phyloP scores from a whole-genome alignment of 2,113 vertebrate species.

The Myrmecobius fasciatus region DNA sequence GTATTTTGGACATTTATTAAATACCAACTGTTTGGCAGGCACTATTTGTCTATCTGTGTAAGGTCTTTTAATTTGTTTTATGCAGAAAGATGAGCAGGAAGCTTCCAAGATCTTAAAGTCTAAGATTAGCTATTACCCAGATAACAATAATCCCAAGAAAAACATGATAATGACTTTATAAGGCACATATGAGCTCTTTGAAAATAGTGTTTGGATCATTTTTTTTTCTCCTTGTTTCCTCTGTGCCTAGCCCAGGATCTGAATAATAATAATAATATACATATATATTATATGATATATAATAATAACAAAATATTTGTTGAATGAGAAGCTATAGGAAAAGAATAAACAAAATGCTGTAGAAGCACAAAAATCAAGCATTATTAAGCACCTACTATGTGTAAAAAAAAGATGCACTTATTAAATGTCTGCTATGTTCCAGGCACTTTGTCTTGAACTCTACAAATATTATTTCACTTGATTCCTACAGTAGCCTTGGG shows the following conservation, averaged over 20 bases:
- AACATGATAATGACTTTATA: neutral
- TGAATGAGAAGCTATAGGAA: neutral
- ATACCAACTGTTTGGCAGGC: neutral
- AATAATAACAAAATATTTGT: neutral
- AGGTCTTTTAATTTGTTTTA: neutral
- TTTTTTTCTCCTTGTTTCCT: neutral
- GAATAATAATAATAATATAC: neutral
- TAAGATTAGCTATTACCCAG: neutral
- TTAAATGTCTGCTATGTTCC: neutral
- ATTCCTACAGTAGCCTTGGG: neutral
- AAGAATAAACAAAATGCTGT: neutral
- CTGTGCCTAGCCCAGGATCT: neutral
- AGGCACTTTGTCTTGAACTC: neutral
- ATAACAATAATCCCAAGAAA: neutral
- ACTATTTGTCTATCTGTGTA: neutral
- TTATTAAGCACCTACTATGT: neutral
- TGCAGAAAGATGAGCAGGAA: neutral
- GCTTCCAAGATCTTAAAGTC: neutral
- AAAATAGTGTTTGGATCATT: neutral
- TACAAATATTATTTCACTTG: neutral
- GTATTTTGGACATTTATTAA: neutral
- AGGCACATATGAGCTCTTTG: neutral
- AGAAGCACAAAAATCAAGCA: neutral
- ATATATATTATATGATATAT: too few relatives aligned
- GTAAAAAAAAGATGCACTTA: neutral